Evolutionary conservation across 2,797 vertebrate genomes (phyloP), one percentile per base, ranked within the genome.

Genomic region (Nyctalus aviator): DNA sequence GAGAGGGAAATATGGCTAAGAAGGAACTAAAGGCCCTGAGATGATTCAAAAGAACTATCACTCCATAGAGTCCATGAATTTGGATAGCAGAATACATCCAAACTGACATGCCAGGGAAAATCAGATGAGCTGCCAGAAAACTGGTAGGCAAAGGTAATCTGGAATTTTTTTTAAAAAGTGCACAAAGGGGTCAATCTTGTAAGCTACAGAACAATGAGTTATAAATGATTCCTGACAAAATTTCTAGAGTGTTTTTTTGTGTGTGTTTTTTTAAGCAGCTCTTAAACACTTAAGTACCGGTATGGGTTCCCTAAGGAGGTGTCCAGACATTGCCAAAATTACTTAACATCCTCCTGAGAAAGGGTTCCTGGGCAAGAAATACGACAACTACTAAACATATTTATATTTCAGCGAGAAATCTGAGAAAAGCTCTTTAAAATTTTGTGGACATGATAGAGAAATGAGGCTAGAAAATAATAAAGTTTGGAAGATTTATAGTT

Each of bases 381-480:
- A 73, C 75, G 66, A 91, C 64, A 93, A 93, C 84, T 75, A 68
- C 13, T 73, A 95, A 88, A 46, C 8, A 59, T 20, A 86, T 32
- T 95, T 93, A 93, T 77, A 93, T 62, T 93, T 94, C 77, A 85
- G 48, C 32, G 92, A 92, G 75, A 84, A 92, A 89, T 83, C n/a
- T 84, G 41, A 89, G 72, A 81, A 95, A 91, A 77, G 25, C 9
- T n/a, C 59, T 41, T 91, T 91, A 88, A 10, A 85, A 94, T 92
- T 91, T 55, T 83, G 59, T 79, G 66, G 62, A 76, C 18, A 94
- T 77, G 68, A 94, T 44, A 53, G 41, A 95, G 32, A 86, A 87
- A 79, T 8, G 12, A 37, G 88, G 30, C 57, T 75, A 35, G 8
- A 81, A 89, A 84, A 88, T 37, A 94, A 91, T 11, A 35, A 78